A percentile compares a stretch with the other conserved stretches of the same genome.
Evolutionary conservation across 1,140 invertebrate genomes (phyloP).

Genomic region (Phymastichus coffea): DNA sequence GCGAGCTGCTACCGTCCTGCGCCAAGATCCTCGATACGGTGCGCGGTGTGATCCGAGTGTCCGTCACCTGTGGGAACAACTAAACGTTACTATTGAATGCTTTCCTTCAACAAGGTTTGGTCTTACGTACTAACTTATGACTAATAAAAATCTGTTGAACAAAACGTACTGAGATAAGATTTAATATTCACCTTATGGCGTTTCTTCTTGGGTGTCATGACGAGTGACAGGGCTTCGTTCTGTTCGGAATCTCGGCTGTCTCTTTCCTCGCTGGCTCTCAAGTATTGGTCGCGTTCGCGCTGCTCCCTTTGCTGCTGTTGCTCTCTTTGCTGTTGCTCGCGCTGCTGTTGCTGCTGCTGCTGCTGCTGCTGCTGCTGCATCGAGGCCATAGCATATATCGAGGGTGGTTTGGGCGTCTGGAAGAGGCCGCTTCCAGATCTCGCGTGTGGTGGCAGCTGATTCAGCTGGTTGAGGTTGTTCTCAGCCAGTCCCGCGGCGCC

Average conservation of each 20-base stretch:
- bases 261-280: slow-evolving; percentile 61
- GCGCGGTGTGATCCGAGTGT: slow-evolving; percentile 90
- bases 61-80: slow-evolving; percentile 67
- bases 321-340: slow-evolving; percentile 55
- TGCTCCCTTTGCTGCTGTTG: slow-evolving; percentile 48
- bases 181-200: slow-evolving; percentile 81
- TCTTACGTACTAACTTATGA: slow-evolving; percentile 10
- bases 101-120: background rate
- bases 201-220: slow-evolving; percentile 93
- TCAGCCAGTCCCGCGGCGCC: slow-evolving; percentile 54
- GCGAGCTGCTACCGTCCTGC: slow-evolving; percentile 71
- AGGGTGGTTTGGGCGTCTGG: slow-evolving; percentile 74
- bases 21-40: slow-evolving; percentile 84
- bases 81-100: slow-evolving; percentile 28
- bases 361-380: slow-evolving; percentile 64
- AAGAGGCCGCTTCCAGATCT: slow-evolving; percentile 72
- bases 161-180: no score
- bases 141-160: no score
- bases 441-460: slow-evolving; percentile 67
- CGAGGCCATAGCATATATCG: slow-evolving; percentile 58
- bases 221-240: slow-evolving; percentile 89
- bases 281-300: slow-evolving; percentile 66
- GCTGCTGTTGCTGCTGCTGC: slow-evolving; percentile 63
- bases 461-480: slow-evolving; percentile 63
- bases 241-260: slow-evolving; percentile 76